phyloP scores from a whole-genome alignment of 2,888 invertebrate species.

The Fissipunctia ypsillon region DNA sequence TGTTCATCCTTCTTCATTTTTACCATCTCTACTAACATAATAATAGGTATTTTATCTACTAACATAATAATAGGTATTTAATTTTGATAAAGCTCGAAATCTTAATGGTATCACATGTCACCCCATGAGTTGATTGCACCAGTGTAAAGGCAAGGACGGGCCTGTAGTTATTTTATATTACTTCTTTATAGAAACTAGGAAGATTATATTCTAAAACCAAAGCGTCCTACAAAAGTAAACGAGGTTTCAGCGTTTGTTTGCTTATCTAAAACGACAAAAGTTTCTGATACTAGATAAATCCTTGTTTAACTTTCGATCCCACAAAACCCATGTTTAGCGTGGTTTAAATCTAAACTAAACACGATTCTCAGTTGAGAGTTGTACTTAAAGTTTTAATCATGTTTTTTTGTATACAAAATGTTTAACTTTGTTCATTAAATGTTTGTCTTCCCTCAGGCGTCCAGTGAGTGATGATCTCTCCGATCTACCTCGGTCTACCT shows the following conservation, averaged over 20 bases:
- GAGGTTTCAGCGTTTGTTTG: slow-evolving; percentile 37
- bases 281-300: slow-evolving; percentile 46
- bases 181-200: too few relatives aligned
- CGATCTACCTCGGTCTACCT: too few relatives aligned
- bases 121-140: too few relatives aligned
- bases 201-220: too few relatives aligned
- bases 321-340: slow-evolving; percentile 44
- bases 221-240: slow-evolving; percentile 22
- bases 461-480: neutral
- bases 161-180: too few relatives aligned
- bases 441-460: neutral
- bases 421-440: neutral
- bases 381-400: neutral
- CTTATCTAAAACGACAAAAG: slow-evolving; percentile 34
- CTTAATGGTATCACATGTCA: too few relatives aligned
- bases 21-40: too few relatives aligned
- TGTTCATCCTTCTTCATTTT: too few relatives aligned
- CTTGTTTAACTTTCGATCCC: slow-evolving; percentile 47
- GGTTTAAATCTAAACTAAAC: slow-evolving; percentile 45
- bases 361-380: slow-evolving; percentile 18
- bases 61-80: too few relatives aligned
- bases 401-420: slow-evolving; percentile 17
- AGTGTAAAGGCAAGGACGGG: too few relatives aligned
- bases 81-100: too few relatives aligned
- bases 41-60: too few relatives aligned